Conservation (phyloP, 2,113 vertebrate genomes). For the Dipodomys spectabilis region DNA sequence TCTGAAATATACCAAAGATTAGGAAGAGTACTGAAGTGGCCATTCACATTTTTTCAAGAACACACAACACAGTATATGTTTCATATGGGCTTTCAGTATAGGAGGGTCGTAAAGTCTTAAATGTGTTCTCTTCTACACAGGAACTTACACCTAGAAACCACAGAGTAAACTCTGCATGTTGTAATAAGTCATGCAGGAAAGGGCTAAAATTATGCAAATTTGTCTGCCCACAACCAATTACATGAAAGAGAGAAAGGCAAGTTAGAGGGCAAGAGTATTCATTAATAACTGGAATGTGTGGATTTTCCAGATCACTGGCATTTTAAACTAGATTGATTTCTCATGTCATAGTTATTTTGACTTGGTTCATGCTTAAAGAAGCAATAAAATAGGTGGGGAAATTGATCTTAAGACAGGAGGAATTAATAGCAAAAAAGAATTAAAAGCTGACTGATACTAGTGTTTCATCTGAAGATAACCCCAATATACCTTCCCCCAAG, state of each 20-base stretch:
- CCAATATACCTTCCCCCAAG: not conserved
- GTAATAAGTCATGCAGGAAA: slow-evolving; percentile 66
- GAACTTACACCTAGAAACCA: slow-evolving; percentile 72
- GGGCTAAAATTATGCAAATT: slow-evolving; percentile 67
- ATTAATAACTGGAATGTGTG: slow-evolving; percentile 61
- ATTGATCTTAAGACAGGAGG: slow-evolving; percentile 24
- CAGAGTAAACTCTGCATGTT: slow-evolving; percentile 58
- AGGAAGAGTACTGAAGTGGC: not conserved
- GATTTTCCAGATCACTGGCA: slow-evolving; percentile 59
- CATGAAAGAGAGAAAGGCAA: slow-evolving; percentile 52
- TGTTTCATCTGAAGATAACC: slow-evolving; percentile 37
- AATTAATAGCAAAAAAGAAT: slow-evolving; percentile 43
- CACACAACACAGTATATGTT: not conserved
- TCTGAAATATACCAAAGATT: not conserved
- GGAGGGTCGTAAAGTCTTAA: not conserved
- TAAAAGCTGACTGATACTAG: not conserved
- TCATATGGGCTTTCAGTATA: not conserved
- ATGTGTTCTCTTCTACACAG: slow-evolving; percentile 46
- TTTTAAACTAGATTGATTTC: slow-evolving; percentile 63
- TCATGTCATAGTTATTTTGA: slow-evolving; percentile 41
- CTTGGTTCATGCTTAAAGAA: slow-evolving; percentile 47
- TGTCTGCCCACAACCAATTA: slow-evolving; percentile 66
- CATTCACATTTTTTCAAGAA: slow-evolving; percentile 45
- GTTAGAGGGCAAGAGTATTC: slow-evolving; percentile 50
- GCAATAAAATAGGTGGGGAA: slow-evolving; percentile 30